A percentile compares a stretch with the other conserved stretches of the same genome.
phyloP scores from a whole-genome alignment of 2,113 vertebrate genomes.

The Burhinus oedicnemus region DNA sequence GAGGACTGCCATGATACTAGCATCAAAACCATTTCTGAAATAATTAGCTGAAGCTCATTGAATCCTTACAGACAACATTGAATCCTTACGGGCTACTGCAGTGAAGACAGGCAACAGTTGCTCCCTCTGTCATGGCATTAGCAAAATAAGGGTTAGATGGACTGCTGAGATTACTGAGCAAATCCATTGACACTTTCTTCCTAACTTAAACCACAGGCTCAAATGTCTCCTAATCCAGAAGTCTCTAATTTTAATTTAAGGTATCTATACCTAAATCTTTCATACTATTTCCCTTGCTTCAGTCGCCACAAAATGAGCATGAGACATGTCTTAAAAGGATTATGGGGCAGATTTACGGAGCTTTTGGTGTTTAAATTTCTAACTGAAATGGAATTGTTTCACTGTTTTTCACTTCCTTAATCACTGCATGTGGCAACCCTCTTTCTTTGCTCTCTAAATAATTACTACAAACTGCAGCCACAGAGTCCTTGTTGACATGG shows the following conservation, averaged over 20 bases:
- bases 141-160: not conserved
- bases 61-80: not conserved
- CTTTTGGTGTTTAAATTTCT: not conserved
- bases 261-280: not conserved
- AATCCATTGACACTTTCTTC: constrained; percentile 4
- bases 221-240: constrained; percentile 8
- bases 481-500: not conserved
- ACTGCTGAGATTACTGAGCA: not conserved
- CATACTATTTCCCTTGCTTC: not conserved
- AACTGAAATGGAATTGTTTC: not conserved
- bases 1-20: not conserved
- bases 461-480: not conserved
- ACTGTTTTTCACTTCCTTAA: constrained; percentile 1
- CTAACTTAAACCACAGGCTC: not conserved
- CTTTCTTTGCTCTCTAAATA: not conserved
- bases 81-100: fast-evolving
- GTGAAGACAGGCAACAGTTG: not conserved
- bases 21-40: not conserved
- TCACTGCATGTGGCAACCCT: not conserved
- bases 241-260: constrained; percentile 27
- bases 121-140: not conserved
- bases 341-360: not conserved
- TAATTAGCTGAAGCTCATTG: not conserved
- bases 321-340: not conserved
- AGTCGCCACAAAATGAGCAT: not conserved